Conservation (phyloP, 2,113 vertebrate species). For the Narcine bancroftii region DNA sequence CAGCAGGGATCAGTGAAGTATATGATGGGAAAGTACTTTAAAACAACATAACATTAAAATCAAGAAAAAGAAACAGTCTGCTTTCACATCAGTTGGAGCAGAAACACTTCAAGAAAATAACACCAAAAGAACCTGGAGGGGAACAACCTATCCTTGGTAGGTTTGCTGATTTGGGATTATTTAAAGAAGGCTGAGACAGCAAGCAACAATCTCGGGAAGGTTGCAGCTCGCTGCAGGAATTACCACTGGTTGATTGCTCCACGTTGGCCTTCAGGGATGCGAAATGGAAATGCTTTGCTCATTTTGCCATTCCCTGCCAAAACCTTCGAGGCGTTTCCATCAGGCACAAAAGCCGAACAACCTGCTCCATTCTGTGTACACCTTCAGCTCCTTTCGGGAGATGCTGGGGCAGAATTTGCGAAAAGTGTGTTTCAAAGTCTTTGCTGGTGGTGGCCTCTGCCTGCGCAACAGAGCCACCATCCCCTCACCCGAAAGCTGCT, state of each 20-base stretch:
- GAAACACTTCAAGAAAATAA: not conserved
- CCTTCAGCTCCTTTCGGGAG: conserved; percentile 79
- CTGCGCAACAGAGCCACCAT: conserved; percentile 56
- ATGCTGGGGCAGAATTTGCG: conserved; percentile 76
- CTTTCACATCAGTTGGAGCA: conserved; percentile 38
- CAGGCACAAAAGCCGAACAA: conserved; percentile 60
- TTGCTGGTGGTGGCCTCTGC: conserved; percentile 69
- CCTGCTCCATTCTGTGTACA: conserved; percentile 86
- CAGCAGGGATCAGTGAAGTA: conserved; percentile 53
- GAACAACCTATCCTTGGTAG: not conserved
- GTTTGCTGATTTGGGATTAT: not conserved
- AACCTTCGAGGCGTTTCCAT: conserved; percentile 40
- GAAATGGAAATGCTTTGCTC: not conserved
- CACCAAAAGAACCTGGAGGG: not conserved
- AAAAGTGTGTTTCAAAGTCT: conserved; percentile 83
- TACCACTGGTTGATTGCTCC: not conserved
- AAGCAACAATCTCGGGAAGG: not conserved
- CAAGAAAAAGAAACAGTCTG: conserved; percentile 59
- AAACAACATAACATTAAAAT: conserved; percentile 67
- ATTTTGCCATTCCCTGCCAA: not conserved
- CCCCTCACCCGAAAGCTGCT: conserved; percentile 53
- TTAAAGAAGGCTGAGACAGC: not conserved
- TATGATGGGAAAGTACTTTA: conserved; percentile 58
- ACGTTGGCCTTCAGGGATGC: not conserved
- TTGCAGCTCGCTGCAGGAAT: not conserved